These are phyloP conservation scores for Litocranius walleri DNA, from an alignment of 2,113 vertebrate genomes.

Conservation along the genomic window DNA sequence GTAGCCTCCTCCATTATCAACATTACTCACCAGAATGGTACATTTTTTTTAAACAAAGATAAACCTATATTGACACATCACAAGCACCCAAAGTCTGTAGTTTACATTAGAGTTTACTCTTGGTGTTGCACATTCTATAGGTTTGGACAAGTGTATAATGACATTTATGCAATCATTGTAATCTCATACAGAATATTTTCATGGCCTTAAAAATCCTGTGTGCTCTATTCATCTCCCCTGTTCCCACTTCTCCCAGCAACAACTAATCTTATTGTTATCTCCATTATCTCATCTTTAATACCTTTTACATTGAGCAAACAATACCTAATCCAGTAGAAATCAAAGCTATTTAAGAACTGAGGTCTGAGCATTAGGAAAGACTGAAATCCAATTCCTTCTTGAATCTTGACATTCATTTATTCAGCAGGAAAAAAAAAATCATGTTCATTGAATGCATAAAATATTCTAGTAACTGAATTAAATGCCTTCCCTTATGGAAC, in stretches of 20 bases:
- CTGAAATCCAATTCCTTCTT: background rate
- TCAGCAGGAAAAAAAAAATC: background rate
- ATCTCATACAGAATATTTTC: background rate
- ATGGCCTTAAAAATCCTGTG: background rate
- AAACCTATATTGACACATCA: background rate
- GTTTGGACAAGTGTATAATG: background rate
- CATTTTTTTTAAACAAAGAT: background rate
- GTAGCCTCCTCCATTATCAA: background rate
- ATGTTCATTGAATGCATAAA: background rate
- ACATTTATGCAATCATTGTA: background rate
- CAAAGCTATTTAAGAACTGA: background rate
- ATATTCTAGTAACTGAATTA: background rate
- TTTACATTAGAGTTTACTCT: background rate
- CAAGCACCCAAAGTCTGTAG: background rate
- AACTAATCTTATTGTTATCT: background rate
- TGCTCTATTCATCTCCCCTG: background rate
- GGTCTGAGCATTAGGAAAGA: background rate
- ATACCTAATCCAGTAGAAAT: background rate
- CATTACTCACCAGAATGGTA: background rate
- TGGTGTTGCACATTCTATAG: background rate
- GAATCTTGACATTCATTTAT: constrained; percentile 1
- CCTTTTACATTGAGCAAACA: constrained; percentile 36
- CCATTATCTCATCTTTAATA: background rate
- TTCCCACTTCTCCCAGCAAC: background rate
- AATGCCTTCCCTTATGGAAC: background rate